Percentiles rank a stretch among this genome's conserved stretches.
phyloP scores from a whole-genome alignment of 2,797 vertebrate genomes.

The Sorex maritimensis region DNA sequence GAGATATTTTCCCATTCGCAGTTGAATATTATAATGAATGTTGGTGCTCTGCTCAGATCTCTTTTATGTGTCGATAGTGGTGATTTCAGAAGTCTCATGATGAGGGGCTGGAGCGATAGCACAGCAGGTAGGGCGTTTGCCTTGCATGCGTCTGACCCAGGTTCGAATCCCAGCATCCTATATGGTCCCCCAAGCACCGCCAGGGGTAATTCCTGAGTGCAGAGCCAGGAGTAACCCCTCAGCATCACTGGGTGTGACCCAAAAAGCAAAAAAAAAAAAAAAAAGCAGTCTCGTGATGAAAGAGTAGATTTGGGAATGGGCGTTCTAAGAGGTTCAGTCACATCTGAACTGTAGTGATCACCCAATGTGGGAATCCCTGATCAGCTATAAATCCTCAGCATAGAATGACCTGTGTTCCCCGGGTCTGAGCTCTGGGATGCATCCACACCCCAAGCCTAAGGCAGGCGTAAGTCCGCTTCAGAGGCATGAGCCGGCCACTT shows the following conservation, averaged over 20 bases:
- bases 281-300: not conserved
- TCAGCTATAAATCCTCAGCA: not conserved
- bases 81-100: not conserved
- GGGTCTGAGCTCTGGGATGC: not conserved
- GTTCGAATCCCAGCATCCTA: no score
- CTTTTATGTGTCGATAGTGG: not conserved
- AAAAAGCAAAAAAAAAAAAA: not conserved
- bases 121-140: no score
- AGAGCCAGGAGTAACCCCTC: no score
- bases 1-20: conserved; percentile 1
- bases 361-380: not conserved
- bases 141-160: no score
- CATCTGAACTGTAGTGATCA: not conserved
- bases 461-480: conserved; percentile 65
- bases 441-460: not conserved
- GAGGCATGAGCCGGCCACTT: conserved; percentile 37
- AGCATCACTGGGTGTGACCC: no score
- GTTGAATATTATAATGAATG: not conserved
- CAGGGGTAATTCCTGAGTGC: no score
- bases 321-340: not conserved
- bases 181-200: no score
- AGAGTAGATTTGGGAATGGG: not conserved
- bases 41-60: conserved; percentile 44
- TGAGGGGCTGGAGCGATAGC: no score
- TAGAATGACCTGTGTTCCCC: not conserved